phyloP scores from a whole-genome alignment of 2,888 invertebrate species.

The Trissonchulus sp. region DNA sequence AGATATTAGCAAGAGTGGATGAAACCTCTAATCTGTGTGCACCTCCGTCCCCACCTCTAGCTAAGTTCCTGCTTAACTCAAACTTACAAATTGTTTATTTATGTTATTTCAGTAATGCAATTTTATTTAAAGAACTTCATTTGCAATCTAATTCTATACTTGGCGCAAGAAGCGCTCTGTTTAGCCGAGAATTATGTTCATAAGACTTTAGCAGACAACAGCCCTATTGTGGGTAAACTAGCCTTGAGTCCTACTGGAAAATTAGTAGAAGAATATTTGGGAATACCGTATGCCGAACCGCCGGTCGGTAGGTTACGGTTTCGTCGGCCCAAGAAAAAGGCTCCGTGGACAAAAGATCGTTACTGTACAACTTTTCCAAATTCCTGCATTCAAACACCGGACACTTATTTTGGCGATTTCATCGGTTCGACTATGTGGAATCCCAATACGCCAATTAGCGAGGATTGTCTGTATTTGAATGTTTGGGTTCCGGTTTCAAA shows the following conservation, averaged over 20 bases:
- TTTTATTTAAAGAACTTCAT: too few relatives aligned
- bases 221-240: constrained; percentile 39
- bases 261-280: constrained; percentile 42
- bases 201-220: not conserved
- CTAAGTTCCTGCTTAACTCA: too few relatives aligned
- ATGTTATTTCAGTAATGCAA: too few relatives aligned
- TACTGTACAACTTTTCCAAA: constrained; percentile 78
- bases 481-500: constrained; percentile 71
- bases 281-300: constrained; percentile 71
- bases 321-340: constrained; percentile 69
- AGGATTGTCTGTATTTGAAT: constrained; percentile 91
- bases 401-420: constrained; percentile 82
- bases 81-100: too few relatives aligned
- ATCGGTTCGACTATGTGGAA: constrained; percentile 78
- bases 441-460: constrained; percentile 84
- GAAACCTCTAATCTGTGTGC: too few relatives aligned
- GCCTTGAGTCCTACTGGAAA: constrained; percentile 24
- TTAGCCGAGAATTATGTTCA: not conserved
- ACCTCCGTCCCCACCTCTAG: too few relatives aligned
- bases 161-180: not conserved
- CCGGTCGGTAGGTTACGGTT: constrained; percentile 69
- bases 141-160: too few relatives aligned
- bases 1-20: too few relatives aligned
- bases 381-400: constrained; percentile 80
- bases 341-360: constrained; percentile 68